phyloP scores from a whole-genome alignment of 2,888 invertebrate species.

The Sinohyriopsis cumingii region DNA sequence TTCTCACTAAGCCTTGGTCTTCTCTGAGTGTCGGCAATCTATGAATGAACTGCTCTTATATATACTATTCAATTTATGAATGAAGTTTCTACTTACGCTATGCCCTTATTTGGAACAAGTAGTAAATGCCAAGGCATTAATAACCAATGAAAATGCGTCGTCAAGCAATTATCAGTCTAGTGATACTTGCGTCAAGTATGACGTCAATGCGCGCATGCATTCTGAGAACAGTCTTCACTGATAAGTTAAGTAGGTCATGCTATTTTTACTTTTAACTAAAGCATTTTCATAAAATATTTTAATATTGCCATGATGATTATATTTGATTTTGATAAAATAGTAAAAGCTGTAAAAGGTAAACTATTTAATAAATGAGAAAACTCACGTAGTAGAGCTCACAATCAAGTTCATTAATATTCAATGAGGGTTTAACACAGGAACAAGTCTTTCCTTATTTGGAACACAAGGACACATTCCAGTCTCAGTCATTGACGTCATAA shows the following conservation, averaged over 20 bases:
- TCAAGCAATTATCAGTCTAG: slow-evolving; percentile 30
- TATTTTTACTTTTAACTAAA: too few relatives aligned
- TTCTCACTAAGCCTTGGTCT: slow-evolving; percentile 20
- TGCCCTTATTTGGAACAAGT: slow-evolving; percentile 61
- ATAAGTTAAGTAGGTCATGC: too few relatives aligned
- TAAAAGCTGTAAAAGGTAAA: too few relatives aligned
- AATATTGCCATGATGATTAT: too few relatives aligned
- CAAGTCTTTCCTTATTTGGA: slow-evolving; percentile 62
- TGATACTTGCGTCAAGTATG: slow-evolving; percentile 44
- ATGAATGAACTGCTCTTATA: slow-evolving; percentile 56
- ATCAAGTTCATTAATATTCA: slow-evolving; percentile 18
- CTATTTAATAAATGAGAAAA: slow-evolving; percentile 29
- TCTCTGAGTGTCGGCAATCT: slow-evolving; percentile 21
- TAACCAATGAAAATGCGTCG: slow-evolving; percentile 48
- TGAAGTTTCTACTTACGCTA: slow-evolving; percentile 51
- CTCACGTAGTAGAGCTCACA: slow-evolving; percentile 38
- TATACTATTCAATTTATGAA: slow-evolving; percentile 59
- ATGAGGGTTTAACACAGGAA: slow-evolving; percentile 37
- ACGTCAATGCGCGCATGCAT: slow-evolving; percentile 26
- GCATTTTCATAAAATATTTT: too few relatives aligned
- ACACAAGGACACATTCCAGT: slow-evolving; percentile 50
- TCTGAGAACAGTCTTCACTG: too few relatives aligned
- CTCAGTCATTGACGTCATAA: slow-evolving; percentile 38
- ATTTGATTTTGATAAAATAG: too few relatives aligned
- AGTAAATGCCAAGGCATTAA: slow-evolving; percentile 24